A percentile compares a stretch with the other conserved stretches of the same genome.
Conservation (phyloP, 2,797 vertebrate species). For the Scleropages formosus region DNA sequence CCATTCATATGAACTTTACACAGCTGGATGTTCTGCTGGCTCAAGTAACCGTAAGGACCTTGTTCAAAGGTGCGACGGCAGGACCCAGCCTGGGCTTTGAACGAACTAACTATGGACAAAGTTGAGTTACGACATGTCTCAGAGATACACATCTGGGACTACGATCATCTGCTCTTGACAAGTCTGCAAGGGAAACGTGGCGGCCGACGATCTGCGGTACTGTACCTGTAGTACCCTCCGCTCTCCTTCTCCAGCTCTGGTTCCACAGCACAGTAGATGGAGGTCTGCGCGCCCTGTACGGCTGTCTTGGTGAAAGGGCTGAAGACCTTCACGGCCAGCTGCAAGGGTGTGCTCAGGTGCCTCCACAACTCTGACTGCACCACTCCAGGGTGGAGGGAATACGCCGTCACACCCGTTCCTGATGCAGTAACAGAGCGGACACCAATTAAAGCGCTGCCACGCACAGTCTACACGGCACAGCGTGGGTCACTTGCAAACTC, state of each 20-base stretch:
- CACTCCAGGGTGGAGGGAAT: slow-evolving; percentile 73
- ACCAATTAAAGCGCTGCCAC: background rate
- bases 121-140: too few relatives aligned
- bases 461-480: background rate
- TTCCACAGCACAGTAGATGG: slow-evolving; percentile 71
- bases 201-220: background rate
- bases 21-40: too few relatives aligned
- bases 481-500: background rate
- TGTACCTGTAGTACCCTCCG: slow-evolving; percentile 73
- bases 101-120: too few relatives aligned
- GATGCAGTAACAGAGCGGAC: background rate
- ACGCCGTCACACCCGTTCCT: slow-evolving; percentile 59
- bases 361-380: slow-evolving; percentile 73
- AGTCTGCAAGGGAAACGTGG: background rate
- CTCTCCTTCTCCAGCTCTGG: slow-evolving; percentile 65
- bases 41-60: too few relatives aligned
- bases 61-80: too few relatives aligned
- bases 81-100: too few relatives aligned
- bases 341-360: slow-evolving; percentile 66
- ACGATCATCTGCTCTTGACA: too few relatives aligned
- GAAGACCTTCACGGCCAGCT: slow-evolving; percentile 65
- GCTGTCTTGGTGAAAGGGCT: slow-evolving; percentile 70
- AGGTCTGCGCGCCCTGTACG: slow-evolving; percentile 71
- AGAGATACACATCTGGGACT: too few relatives aligned
- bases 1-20: too few relatives aligned